Evolutionary conservation across 2,113 vertebrate species (phyloP).

Genomic region (Dolichotis patagonum): DNA sequence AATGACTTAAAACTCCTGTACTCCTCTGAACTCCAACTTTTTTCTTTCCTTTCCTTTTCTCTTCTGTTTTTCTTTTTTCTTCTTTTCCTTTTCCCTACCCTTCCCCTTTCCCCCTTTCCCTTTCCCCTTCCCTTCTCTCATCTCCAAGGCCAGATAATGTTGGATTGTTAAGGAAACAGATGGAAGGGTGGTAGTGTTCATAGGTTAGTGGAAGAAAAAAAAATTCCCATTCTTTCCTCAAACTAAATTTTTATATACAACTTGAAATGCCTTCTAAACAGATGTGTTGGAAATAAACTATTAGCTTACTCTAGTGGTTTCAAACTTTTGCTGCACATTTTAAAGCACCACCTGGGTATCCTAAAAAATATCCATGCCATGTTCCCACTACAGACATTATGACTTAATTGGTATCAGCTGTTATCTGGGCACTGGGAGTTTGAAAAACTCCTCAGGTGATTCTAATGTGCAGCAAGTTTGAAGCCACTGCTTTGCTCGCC

Average conservation of each 20-base stretch:
- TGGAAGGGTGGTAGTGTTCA: neutral
- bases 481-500: neutral
- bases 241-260: constrained; percentile 26
- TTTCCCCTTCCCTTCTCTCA: neutral
- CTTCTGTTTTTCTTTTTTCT: neutral
- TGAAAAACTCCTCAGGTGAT: constrained; percentile 42
- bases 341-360: neutral
- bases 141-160: neutral
- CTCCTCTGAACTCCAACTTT: neutral
- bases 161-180: neutral
- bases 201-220: neutral
- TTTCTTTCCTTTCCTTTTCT: neutral
- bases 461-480: constrained; percentile 27
- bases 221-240: neutral
- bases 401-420: constrained; percentile 57
- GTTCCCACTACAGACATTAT: neutral
- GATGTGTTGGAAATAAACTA: constrained; percentile 31
- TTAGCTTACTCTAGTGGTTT: constrained; percentile 30
- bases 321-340: constrained; percentile 2
- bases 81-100: neutral
- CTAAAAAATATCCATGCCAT: constrained; percentile 37
- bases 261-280: constrained; percentile 28
- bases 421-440: constrained; percentile 27
- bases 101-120: no score
- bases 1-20: neutral